phyloP scores from a whole-genome alignment of 2,888 invertebrate genomes.

The Stictocephala bisonia region DNA sequence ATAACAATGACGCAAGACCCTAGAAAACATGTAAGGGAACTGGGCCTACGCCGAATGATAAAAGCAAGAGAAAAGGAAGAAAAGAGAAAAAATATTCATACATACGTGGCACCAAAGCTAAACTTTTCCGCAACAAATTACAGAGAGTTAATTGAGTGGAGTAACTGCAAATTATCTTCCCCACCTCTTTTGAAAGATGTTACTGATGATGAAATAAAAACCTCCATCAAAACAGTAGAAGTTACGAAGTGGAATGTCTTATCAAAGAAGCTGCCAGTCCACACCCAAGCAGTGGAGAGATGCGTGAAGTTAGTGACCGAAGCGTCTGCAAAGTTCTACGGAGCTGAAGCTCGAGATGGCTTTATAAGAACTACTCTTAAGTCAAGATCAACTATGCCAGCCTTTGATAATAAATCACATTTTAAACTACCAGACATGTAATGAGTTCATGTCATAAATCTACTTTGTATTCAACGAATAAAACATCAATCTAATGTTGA shows the following conservation, averaged over 20 bases:
- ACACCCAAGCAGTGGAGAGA: constrained; percentile 57
- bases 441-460: background rate
- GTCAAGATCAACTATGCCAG: constrained; percentile 27
- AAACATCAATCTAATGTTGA: background rate
- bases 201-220: constrained; percentile 15
- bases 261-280: constrained; percentile 20
- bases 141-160: constrained; percentile 14
- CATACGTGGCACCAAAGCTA: constrained; percentile 25
- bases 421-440: constrained; percentile 21
- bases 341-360: constrained; percentile 18
- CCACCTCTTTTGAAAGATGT: constrained; percentile 26
- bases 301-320: constrained; percentile 60
- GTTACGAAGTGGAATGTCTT: constrained; percentile 12
- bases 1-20: constrained; percentile 32
- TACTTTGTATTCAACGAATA: constrained; percentile 3
- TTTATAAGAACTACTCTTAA: constrained; percentile 14
- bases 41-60: constrained; percentile 6
- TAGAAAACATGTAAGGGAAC: constrained; percentile 1
- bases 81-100: constrained; percentile 28
- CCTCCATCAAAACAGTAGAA: constrained; percentile 17
- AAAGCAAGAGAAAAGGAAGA: constrained; percentile 19
- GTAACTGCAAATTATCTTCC: constrained; percentile 10
- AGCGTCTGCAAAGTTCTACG: constrained; percentile 62
- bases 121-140: constrained; percentile 25
- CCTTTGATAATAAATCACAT: constrained; percentile 19